A percentile compares a stretch with the other conserved stretches of the same genome.
Evolutionary conservation across 1,140 invertebrate species (phyloP).

Genomic region (Drosophila baimaii): DNA sequence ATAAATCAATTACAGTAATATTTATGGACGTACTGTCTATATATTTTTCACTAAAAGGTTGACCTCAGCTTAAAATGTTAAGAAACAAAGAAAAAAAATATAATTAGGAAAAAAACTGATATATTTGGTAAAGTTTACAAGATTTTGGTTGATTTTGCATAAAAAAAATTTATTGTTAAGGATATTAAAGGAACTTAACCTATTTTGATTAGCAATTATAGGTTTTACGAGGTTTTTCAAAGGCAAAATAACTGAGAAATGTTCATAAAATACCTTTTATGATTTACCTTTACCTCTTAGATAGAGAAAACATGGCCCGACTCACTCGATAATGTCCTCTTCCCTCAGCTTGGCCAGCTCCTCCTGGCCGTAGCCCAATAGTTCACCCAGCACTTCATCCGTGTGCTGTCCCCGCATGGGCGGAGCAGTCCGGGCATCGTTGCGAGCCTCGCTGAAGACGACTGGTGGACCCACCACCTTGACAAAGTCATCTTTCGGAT

Average conservation of each 20-base stretch:
- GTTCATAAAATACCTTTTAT: neutral
- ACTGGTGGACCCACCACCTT: conserved; percentile 95
- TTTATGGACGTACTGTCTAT: too few relatives aligned
- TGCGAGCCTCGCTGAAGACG: conserved; percentile 89
- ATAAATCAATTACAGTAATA: too few relatives aligned
- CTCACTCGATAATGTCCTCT: conserved; percentile 63
- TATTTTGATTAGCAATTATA: neutral
- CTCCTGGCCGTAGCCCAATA: conserved; percentile 87
- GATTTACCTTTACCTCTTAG: neutral
- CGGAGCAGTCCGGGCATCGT: conserved; percentile 89
- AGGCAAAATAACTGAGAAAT: neutral
- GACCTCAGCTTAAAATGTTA: too few relatives aligned
- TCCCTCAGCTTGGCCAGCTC: conserved; percentile 45
- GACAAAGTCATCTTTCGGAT: conserved; percentile 89
- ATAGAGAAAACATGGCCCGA: neutral
- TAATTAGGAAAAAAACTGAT: neutral
- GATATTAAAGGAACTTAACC: neutral
- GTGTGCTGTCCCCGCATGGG: conserved; percentile 96
- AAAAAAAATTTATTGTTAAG: neutral
- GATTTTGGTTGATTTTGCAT: too few relatives aligned
- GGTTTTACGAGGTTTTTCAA: neutral
- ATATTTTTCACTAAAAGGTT: too few relatives aligned
- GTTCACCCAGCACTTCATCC: conserved; percentile 88
- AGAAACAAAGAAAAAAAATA: neutral
- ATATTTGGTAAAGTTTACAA: neutral